Evolutionary conservation across 2,797 vertebrate species (phyloP), one percentile per base, ranked within the genome.

Genomic region (Gymnocypris eckloni): DNA sequence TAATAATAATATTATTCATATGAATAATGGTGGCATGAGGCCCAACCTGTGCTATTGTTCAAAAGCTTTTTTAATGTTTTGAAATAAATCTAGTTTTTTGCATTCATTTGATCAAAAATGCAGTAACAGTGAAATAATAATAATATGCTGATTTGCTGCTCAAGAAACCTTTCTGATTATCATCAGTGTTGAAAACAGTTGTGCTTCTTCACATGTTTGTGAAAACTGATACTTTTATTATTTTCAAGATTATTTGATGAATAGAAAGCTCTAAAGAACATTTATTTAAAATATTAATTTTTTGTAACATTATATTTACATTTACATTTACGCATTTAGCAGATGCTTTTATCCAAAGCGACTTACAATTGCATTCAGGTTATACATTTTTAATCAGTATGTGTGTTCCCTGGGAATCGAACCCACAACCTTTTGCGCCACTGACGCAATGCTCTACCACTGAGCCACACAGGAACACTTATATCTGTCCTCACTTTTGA

Each of bases 41-140:
- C 69, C 39, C 69, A n/a, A 1, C 39, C 13, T 70, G 2, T 0
- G 10, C 69, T 20, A 6, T 39, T 6, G 7, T 48, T 45, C n/a
- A 73, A 16, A 73, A 28, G 70, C 43, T 72, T 71, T 71, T 71
- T 13, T 4, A 12, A 45, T 45, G 39, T 72, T 72, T 71, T 72
- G 25, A 61, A 61, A 61, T 10, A n/a, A 59, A 59, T n/a, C 22
- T 59, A 9, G 9, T 8, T n/a, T n/a, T 25, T 25, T 28, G 2
- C 28, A 66, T 33, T 33, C 16, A 33, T 52, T 10, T 18, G 13
- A 50, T 50, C 0, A 28, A 28, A 73, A 10, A 28, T 33, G 10
- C 45, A 50, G 7, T 43, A 16, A 9, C 2, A 0, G 20, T 56
- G n/a, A 75, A 75, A 52, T 33, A 25, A 20, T 52, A 18, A 4